Base-by-base conservation (phyloP, 2,797 vertebrate species). In the Smutsia gigantea region DNA sequence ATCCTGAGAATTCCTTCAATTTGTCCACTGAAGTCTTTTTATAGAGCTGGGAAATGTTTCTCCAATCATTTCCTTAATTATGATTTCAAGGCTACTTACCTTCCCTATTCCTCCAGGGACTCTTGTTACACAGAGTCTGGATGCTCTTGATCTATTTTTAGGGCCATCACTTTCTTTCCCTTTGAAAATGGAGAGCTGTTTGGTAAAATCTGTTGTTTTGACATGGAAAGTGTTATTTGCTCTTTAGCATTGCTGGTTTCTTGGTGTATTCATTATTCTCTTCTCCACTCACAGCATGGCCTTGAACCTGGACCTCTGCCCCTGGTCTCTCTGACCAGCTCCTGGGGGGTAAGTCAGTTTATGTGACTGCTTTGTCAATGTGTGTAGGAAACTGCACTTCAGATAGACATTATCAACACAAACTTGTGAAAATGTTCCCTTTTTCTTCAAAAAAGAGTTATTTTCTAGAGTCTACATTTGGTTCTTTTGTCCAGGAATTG, bases 1-100 rank as follows among this genome's bases (percentile, higher is more conserved):
- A 92, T 92, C 49, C 79, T 66, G 81, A 66, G 75, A 61, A 90
- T 90, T 93, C 66, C 19, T 89, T 87, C 46, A n/a, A 59, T 42
- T 69, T 84, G 34, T 90, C 89, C 0, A 0, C 53, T 59, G 39
- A 82, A 55, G 31, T 94, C 68, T 92, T 75, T 89, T 84, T 78
- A 68, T 66, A 78, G 81, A 66, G 57, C 34, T 87, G 92, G 83
- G 81, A 93, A 53, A 64, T 78, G 46, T 81, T 95, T 96, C 68
- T 42, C 61, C 57, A 72, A 42, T 90, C 59, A 95, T 96, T 87
- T 79, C 71, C 68, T 96, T 95, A 90, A 95, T 97, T 94, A 97
- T 71, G 55, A 91, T 86, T 93, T 95, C 94, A 96, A 95, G 91
- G 77, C 87, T 96, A 82, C 91, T 95, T 93, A 90, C 69, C 84